Evolutionary conservation across 2,888 invertebrate genomes (phyloP).

Genomic region (Ophioninae sp.): DNA sequence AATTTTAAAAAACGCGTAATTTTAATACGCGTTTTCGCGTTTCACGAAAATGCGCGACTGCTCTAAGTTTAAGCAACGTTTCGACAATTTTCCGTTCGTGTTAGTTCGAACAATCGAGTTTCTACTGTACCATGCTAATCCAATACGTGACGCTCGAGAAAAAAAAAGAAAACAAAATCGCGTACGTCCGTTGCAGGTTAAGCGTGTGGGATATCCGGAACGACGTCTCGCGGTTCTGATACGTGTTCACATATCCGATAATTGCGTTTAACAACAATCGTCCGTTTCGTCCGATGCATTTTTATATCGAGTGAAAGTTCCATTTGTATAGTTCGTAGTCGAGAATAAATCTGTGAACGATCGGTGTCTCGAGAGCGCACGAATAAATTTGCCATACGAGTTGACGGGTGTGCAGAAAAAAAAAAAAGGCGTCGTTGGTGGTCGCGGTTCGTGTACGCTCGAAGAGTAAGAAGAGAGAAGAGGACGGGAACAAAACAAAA

Average conservation of each 20-base stretch:
- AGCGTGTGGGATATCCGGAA: not conserved
- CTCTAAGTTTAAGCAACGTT: too few species aligned
- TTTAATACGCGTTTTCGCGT: too few species aligned
- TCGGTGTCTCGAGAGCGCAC: constrained; percentile 20
- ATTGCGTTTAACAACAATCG: not conserved
- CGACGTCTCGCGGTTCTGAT: not conserved
- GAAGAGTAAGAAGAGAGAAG: not conserved
- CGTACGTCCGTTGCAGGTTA: not conserved
- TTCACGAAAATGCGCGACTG: too few species aligned
- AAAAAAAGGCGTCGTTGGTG: constrained; percentile 43
- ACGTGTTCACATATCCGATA: not conserved
- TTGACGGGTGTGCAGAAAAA: constrained; percentile 16
- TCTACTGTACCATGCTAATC: too few species aligned
- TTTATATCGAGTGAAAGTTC: constrained; percentile 22
- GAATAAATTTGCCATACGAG: constrained; percentile 46
- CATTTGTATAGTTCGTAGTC: constrained; percentile 17
- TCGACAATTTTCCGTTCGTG: too few species aligned
- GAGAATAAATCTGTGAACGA: not conserved
- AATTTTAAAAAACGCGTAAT: too few species aligned
- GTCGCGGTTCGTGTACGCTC: constrained; percentile 27
- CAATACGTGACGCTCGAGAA: not conserved
- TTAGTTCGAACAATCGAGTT: too few species aligned
- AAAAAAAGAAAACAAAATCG: too few species aligned
- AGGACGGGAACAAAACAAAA: too few species aligned
- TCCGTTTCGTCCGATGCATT: constrained; percentile 16